phyloP scores from a whole-genome alignment of 1,140 invertebrate genomes.

The Pseudoatta argentina region DNA sequence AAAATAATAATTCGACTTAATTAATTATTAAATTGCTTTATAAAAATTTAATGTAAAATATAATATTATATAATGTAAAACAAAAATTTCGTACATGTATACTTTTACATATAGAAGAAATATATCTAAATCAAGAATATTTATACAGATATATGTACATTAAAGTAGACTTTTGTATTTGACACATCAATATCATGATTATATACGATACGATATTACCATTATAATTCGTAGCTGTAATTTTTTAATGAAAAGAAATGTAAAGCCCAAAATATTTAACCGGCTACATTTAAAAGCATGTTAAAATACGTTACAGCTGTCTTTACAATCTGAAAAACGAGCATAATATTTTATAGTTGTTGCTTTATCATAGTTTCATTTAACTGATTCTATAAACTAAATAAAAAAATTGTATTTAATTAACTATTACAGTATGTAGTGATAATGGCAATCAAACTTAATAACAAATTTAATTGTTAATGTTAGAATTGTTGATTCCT shows the following conservation, averaged over 20 bases:
- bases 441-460: not conserved
- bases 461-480: not conserved
- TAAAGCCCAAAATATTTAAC: slow-evolving; percentile 48
- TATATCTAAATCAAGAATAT: slow-evolving; percentile 12
- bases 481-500: not conserved
- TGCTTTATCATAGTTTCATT: slow-evolving; percentile 16
- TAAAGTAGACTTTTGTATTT: slow-evolving; percentile 11
- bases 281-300: slow-evolving; percentile 62
- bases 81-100: not conserved
- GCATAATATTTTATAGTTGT: not conserved
- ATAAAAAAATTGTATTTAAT: not conserved
- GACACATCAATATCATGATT: slow-evolving; percentile 12
- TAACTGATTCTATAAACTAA: not conserved
- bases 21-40: not conserved
- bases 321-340: slow-evolving; percentile 67
- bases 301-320: slow-evolving; percentile 75
- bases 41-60: slow-evolving; percentile 8
- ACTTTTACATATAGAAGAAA: not conserved
- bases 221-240: slow-evolving; percentile 14
- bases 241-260: not conserved
- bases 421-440: not conserved
- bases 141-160: slow-evolving; percentile 5
- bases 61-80: not conserved
- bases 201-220: slow-evolving; percentile 11
- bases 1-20: not conserved